Evolutionary conservation across 1,140 invertebrate species (phyloP).

Genomic region (Eriosoma lanigerum): DNA sequence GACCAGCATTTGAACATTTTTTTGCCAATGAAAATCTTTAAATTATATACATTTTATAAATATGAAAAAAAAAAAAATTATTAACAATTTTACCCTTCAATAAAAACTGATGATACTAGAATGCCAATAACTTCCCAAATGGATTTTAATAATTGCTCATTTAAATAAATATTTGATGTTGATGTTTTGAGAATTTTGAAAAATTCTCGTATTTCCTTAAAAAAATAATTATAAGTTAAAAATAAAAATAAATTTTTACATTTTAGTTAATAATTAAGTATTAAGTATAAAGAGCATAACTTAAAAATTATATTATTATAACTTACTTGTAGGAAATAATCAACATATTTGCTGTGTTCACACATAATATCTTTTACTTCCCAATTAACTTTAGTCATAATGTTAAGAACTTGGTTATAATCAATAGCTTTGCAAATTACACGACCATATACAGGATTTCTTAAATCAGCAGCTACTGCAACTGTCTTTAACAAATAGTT

Average conservation of each 20-base stretch:
- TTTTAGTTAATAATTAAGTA: no score
- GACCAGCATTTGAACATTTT: slow-evolving; percentile 93
- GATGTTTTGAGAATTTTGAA: slow-evolving; percentile 42
- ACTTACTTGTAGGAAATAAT: slow-evolving; percentile 63
- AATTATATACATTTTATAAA: slow-evolving; percentile 53
- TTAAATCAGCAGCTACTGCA: slow-evolving; percentile 69
- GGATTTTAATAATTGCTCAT: slow-evolving; percentile 29
- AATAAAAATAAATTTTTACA: background rate
- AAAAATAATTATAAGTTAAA: background rate
- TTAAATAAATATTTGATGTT: slow-evolving; percentile 40
- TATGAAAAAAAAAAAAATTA: background rate
- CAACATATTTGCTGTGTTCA: slow-evolving; percentile 89
- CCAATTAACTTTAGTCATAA: slow-evolving; percentile 94
- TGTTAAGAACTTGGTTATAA: slow-evolving; percentile 71
- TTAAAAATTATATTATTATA: background rate
- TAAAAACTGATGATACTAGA: slow-evolving; percentile 39
- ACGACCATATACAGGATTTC: slow-evolving; percentile 82
- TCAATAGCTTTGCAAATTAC: slow-evolving; percentile 80
- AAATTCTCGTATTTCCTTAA: slow-evolving; percentile 28
- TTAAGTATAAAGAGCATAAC: no score
- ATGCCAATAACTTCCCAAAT: slow-evolving; percentile 44
- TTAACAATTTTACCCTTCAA: slow-evolving; percentile 24
- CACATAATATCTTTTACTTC: slow-evolving; percentile 93
- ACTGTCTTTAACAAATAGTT: slow-evolving; percentile 65
- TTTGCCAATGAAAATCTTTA: slow-evolving; percentile 81